A percentile compares a stretch with the other conserved stretches of the same genome.
Evolutionary conservation across 2,797 vertebrate species (phyloP).

Genomic region (Staurois parvus): DNA sequence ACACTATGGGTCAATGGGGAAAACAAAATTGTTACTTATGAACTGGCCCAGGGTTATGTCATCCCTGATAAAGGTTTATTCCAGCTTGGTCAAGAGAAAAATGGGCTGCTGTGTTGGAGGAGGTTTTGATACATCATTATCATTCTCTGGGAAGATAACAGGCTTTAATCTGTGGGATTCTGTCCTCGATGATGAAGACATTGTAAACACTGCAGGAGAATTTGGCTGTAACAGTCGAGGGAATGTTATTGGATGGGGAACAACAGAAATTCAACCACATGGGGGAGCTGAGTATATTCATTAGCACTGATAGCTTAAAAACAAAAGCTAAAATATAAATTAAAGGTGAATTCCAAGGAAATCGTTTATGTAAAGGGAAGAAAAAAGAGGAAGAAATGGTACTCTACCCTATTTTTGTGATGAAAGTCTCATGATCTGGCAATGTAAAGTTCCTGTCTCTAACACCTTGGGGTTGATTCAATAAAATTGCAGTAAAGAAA

Average conservation of each 20-base stretch:
- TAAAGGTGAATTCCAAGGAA: not conserved
- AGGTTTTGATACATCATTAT: conserved; percentile 82
- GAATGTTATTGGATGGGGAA: conserved; percentile 90
- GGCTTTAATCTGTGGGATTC: conserved; percentile 94
- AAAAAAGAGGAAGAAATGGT: too few species aligned
- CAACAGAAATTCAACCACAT: conserved; percentile 87
- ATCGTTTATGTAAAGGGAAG: too few species aligned
- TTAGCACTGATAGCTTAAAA: conserved; percentile 66
- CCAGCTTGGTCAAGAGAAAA: conserved; percentile 92
- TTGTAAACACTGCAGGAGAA: conserved; percentile 73
- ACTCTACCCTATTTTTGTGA: too few species aligned
- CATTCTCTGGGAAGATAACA: conserved; percentile 90
- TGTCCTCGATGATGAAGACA: conserved; percentile 80
- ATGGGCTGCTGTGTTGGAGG: conserved; percentile 82
- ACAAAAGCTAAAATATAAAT: not conserved
- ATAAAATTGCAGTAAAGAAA: not conserved
- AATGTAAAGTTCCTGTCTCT: not conserved
- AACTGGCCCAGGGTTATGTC: conserved; percentile 77
- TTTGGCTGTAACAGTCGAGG: conserved; percentile 82
- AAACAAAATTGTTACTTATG: conserved; percentile 67
- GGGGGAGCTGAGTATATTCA: conserved; percentile 89
- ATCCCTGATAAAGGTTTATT: conserved; percentile 83
- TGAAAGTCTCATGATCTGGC: too few species aligned
- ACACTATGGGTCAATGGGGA: conserved; percentile 84
- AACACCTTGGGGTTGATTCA: not conserved